These are phyloP conservation scores for Alethe castanea DNA, from an alignment of 2,113 vertebrate genomes.

Conservation along the genomic window DNA sequence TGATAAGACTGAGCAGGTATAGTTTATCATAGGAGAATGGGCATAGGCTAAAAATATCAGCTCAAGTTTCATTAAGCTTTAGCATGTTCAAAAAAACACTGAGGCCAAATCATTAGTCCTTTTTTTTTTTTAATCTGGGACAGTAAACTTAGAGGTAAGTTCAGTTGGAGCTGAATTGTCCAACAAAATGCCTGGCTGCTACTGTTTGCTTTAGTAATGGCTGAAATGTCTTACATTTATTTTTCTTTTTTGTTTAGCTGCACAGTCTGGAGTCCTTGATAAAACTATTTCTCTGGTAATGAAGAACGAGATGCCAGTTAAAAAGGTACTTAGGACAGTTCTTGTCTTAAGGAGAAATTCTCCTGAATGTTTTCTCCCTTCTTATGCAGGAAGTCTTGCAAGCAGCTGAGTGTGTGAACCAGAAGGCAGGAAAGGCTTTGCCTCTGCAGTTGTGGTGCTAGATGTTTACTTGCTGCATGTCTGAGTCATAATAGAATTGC, in stretches of 20 bases:
- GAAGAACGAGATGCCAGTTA: conserved; percentile 82
- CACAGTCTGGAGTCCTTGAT: conserved; percentile 87
- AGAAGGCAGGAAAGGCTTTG: neutral
- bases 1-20: neutral
- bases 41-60: neutral
- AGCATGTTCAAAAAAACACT: neutral
- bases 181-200: neutral
- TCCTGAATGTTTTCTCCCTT: neutral
- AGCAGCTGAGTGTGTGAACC: neutral
- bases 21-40: neutral
- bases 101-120: neutral
- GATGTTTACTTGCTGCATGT: neutral
- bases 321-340: conserved; percentile 72
- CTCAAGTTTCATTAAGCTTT: neutral
- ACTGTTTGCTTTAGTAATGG: neutral
- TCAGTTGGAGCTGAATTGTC: neutral
- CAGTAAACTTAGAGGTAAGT: neutral
- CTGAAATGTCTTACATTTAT: neutral
- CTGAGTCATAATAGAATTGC: neutral
- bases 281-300: conserved; percentile 86
- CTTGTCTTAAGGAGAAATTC: neutral
- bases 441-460: neutral
- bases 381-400: neutral
- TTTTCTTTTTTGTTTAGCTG: conserved; percentile 76
- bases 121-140: neutral